Evolutionary conservation across 2,888 invertebrate genomes (phyloP).

Genomic region (Ornithoptera alexandrae): DNA sequence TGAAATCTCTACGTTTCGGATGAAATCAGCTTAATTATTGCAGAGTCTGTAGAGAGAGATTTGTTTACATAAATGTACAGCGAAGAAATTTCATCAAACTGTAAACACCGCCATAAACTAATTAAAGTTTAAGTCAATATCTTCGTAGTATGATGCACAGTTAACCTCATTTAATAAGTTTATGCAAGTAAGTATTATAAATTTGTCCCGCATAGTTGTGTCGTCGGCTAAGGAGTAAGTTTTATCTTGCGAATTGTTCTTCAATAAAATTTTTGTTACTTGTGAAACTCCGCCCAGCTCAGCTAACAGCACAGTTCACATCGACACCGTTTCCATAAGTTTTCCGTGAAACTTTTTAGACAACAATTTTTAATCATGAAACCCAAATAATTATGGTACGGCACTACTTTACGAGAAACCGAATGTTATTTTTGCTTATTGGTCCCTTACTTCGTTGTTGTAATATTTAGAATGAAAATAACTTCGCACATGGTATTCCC

Average conservation of each 20-base stretch:
- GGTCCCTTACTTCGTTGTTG: too few relatives aligned
- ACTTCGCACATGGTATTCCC: too few relatives aligned
- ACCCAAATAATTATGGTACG: too few relatives aligned
- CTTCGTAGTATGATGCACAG: neutral
- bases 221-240: slow-evolving; percentile 32
- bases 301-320: slow-evolving; percentile 31
- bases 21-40: neutral
- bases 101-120: neutral
- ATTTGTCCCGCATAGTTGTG: slow-evolving; percentile 31
- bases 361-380: too few relatives aligned
- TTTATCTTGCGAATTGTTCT: slow-evolving; percentile 39
- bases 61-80: neutral
- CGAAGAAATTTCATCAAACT: neutral
- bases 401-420: too few relatives aligned
- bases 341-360: too few relatives aligned
- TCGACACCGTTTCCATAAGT: neutral
- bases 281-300: slow-evolving; percentile 34
- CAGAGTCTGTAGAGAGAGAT: neutral
- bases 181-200: slow-evolving; percentile 12
- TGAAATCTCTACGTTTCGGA: neutral
- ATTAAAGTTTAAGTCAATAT: neutral
- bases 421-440: too few relatives aligned
- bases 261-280: slow-evolving; percentile 39
- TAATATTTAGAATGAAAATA: too few relatives aligned
- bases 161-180: slow-evolving; percentile 15